Base-by-base conservation (phyloP, 2,113 vertebrate species). In the Rhynchopsitta pachyrhyncha region DNA sequence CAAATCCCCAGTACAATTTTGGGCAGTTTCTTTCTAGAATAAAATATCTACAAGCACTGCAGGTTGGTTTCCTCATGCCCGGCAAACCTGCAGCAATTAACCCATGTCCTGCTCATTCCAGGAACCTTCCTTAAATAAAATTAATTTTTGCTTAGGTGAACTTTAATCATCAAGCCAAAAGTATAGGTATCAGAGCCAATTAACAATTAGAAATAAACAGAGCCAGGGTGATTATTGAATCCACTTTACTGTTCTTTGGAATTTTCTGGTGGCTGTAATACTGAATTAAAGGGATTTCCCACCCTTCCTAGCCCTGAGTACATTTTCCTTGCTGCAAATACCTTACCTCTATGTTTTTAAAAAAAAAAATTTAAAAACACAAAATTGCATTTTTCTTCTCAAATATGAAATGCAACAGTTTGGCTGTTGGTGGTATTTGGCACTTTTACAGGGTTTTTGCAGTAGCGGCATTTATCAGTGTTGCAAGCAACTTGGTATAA, bases 201-300 rank as follows among this genome's bases (percentile, higher is more conserved):
- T 78, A 92, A 68, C 64, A 4, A 86, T 87, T 76, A 84, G 77
- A 92, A 86, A 88, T 42, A 82, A 97, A 89, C 29, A 76, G 50
- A 88, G 44, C 6, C 39, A 75, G 10, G 11, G 39, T 75, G 47
- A 88, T 50, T 80, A 75, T 23, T 64, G 74, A 74, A 17, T 55
- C 27, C 10, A 17, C 28, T 84, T 59, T 50, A 60, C 47, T 2
- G 4, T 50, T 78, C 44, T 83, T 37, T 41, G 47, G 25, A 76
- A 75, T 50, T 64, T 88, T 83, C 23, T 46, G 9, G 27, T 79
- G 67, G 57, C 29, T 49, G 23, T 20, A 92, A 55, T 77, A 70
- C 19, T 24, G 35, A 86, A 57, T 76, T 39, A 88, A 88, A 94
- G n/a, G 33, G n/a, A 50, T 70, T 93, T 95, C 52, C 31, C 11